These are phyloP conservation scores for Halictus rubicundus DNA, from an alignment of 1,140 invertebrate genomes.

Conservation along the genomic window DNA sequence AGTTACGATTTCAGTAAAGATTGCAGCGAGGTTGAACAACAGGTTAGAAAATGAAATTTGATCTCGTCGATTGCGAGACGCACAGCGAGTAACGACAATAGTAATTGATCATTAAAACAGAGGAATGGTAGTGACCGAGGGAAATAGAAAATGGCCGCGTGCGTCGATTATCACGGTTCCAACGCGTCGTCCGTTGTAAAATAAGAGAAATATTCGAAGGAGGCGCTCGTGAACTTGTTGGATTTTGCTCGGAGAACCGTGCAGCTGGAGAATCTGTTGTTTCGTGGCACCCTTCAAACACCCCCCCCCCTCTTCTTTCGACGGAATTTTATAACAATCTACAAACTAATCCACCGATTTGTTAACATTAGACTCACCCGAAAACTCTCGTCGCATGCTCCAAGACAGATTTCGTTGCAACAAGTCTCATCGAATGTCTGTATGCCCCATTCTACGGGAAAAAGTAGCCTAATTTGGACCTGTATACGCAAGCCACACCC, in stretches of 20 bases:
- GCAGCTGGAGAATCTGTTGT: neutral
- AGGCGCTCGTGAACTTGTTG: conserved; percentile 7
- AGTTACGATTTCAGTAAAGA: neutral
- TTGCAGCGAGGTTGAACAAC: no score
- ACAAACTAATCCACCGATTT: neutral
- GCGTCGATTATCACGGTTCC: neutral
- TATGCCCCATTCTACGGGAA: no score
- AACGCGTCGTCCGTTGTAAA: neutral
- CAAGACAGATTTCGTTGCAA: no score
- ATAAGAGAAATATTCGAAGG: conserved; percentile 3
- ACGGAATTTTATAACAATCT: neutral
- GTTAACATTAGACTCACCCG: no score
- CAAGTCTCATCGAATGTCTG: no score
- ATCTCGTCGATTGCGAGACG: no score
- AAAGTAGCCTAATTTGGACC: no score
- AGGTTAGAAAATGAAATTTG: no score
- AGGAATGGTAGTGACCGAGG: no score
- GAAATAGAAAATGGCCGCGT: neutral
- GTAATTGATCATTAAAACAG: no score
- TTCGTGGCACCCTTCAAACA: neutral
- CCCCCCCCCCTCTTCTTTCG: conserved; percentile 8
- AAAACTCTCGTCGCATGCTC: no score
- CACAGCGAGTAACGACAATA: conserved; percentile 32
- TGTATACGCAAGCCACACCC: no score
- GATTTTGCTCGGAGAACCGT: conserved; percentile 20